Conservation (phyloP, 2,113 vertebrate species). For the Oostethus manadensis region DNA sequence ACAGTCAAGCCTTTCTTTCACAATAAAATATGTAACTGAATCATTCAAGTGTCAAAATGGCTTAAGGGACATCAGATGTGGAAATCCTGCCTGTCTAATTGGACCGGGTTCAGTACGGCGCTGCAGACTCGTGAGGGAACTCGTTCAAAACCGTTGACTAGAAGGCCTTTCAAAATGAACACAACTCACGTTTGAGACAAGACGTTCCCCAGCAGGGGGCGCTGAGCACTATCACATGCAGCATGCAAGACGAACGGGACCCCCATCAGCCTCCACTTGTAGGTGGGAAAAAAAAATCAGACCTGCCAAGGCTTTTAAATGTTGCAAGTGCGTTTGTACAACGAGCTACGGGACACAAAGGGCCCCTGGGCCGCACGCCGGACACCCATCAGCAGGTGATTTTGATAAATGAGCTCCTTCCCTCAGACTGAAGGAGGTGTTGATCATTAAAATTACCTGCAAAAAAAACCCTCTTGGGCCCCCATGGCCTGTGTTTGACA, state of each 20-base stretch:
- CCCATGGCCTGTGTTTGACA: too few species aligned
- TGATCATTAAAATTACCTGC: too few species aligned
- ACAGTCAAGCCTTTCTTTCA: conserved; percentile 60
- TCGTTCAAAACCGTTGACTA: conserved; percentile 22
- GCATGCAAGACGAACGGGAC: conserved; percentile 13
- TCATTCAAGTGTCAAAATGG: conserved; percentile 63
- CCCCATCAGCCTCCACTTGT: background rate
- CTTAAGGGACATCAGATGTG: conserved; percentile 6
- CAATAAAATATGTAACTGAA: conserved; percentile 44
- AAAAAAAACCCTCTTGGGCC: too few species aligned
- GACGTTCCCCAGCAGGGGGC: conserved; percentile 51
- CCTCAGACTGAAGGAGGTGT: too few species aligned
- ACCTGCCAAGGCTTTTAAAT: too few species aligned
- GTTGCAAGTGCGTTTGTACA: too few species aligned
- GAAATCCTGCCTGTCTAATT: conserved; percentile 14
- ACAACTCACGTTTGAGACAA: background rate
- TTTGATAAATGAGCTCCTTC: too few species aligned
- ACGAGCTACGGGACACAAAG: too few species aligned
- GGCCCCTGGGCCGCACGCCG: too few species aligned
- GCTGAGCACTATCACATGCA: conserved; percentile 39
- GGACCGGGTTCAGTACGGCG: conserved; percentile 7
- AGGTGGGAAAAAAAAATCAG: too few species aligned
- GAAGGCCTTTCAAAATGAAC: conserved; percentile 21
- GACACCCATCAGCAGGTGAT: too few species aligned
- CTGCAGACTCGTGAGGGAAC: conserved; percentile 31